Evolutionary conservation across 2,113 vertebrate genomes (phyloP), one percentile per base, ranked within the genome.

Genomic region (Ivindomyrus marchei): DNA sequence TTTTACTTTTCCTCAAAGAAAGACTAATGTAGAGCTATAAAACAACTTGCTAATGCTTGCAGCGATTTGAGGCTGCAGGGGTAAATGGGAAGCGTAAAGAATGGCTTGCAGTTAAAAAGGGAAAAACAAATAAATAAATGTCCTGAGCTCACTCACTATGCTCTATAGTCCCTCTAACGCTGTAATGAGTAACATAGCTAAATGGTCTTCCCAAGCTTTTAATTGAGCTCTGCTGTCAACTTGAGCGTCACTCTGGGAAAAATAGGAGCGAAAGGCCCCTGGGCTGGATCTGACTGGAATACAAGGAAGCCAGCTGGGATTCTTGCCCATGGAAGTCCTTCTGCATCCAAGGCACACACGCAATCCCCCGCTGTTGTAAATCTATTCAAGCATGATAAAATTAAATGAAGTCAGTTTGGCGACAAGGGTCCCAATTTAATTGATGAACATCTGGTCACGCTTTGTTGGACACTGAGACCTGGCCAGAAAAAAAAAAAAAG

Each of bases 361-460:
- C 85, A 47, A 85, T 80, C 85, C 66, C 53, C 62, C 24, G 62
- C 89, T 87, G 66, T 90, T 86, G 84, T 87, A 87, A 90, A 87
- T 87, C 84, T 58, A 91, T 86, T 86, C 84, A 89, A 89, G 88
- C 88, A 87, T 56, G 66, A 84, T 89, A 56, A 89, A 91, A 89
- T 91, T 87, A 91, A 89, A 91, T 87, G 70, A 89, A 80, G 84
- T 89, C 62, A 88, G 88, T 89, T 85, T 88, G 89, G 49, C 24
- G 66, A 91, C 85, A 91, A 89, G 84, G 88, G 21, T 87, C 86
- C 66, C 66, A 86, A 17, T 87, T 89, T 87, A 91, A 91, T 62
- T 89, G 85, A 90, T 86, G 85, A 91, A 89, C 88, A 89, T 88
- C 90, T 89, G 88, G 90, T 77, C 47, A 52, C 47, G 47, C 58